Percentiles rank a stretch among this genome's conserved stretches.
phyloP scores from a whole-genome alignment of 2,888 invertebrate genomes.

The Nyleta sp. region DNA sequence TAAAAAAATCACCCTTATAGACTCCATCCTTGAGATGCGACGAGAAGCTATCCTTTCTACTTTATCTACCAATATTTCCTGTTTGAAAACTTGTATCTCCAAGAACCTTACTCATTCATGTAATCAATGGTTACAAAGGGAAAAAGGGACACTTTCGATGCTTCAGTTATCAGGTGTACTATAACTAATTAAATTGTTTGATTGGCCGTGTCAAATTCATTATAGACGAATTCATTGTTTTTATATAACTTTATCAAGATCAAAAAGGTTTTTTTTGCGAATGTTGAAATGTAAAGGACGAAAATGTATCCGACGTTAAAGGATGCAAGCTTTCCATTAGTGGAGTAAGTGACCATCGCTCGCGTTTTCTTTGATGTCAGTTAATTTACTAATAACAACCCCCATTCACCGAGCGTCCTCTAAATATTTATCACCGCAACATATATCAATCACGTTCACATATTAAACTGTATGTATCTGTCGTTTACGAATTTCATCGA shows the following conservation, averaged over 20 bases:
- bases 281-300: conserved; percentile 54
- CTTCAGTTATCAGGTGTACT: too few relatives aligned
- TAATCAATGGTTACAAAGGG: too few relatives aligned
- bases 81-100: too few relatives aligned
- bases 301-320: conserved; percentile 60
- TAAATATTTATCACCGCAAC: conserved; percentile 82
- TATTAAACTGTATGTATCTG: conserved; percentile 71
- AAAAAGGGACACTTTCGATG: too few relatives aligned
- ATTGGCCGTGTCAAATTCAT: conserved; percentile 4
- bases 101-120: too few relatives aligned
- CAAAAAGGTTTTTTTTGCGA: conserved; percentile 21
- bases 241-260: conserved; percentile 25
- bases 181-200: conserved; percentile 1
- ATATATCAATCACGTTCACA: conserved; percentile 73
- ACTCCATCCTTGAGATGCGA: conserved; percentile 57
- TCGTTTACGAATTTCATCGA: conserved; percentile 61
- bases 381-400: conserved; percentile 83
- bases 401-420: conserved; percentile 73
- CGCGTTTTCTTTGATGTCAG: conserved; percentile 82
- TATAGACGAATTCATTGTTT: not conserved
- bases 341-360: conserved; percentile 75
- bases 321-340: conserved; percentile 75
- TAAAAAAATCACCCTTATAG: conserved; percentile 68
- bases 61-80: conserved; percentile 46
- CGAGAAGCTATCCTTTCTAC: conserved; percentile 50